Evolutionary conservation across 2,888 invertebrate genomes (phyloP).

Genomic region (Hermodice carunculata): DNA sequence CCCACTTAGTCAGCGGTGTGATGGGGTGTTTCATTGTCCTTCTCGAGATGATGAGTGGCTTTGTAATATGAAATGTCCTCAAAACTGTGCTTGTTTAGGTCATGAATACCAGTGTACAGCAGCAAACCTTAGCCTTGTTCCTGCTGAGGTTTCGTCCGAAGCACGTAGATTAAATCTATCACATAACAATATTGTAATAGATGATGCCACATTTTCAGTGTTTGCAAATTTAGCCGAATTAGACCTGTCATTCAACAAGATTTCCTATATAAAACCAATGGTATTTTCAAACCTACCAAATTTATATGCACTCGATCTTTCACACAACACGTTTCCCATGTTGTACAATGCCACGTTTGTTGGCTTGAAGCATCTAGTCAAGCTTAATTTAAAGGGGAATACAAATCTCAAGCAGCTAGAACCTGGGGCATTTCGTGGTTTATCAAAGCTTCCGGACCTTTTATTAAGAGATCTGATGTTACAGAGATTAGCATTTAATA

Average conservation of each 20-base stretch:
- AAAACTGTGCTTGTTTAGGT: not conserved
- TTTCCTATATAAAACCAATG: not conserved
- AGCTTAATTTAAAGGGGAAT: too few species aligned
- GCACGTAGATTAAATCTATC: not conserved
- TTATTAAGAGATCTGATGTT: too few species aligned
- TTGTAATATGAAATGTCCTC: not conserved
- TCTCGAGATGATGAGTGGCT: conserved; percentile 9
- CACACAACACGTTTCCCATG: not conserved
- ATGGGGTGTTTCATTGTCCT: conserved; percentile 2
- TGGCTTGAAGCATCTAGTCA: not conserved
- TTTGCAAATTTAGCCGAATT: not conserved
- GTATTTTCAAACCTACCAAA: not conserved
- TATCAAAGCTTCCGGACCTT: too few species aligned
- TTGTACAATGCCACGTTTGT: not conserved
- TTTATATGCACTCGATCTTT: not conserved
- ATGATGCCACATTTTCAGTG: not conserved
- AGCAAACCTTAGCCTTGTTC: not conserved
- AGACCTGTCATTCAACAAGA: not conserved
- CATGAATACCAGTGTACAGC: not conserved
- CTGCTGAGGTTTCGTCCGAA: not conserved
- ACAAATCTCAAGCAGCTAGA: too few species aligned
- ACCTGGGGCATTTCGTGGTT: too few species aligned
- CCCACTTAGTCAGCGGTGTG: not conserved
- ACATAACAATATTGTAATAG: not conserved
- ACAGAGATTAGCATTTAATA: too few species aligned